Evolutionary conservation across 2,888 invertebrate species (phyloP), one percentile per base, ranked within the genome.

Genomic region (Pantelozetes paolii): DNA sequence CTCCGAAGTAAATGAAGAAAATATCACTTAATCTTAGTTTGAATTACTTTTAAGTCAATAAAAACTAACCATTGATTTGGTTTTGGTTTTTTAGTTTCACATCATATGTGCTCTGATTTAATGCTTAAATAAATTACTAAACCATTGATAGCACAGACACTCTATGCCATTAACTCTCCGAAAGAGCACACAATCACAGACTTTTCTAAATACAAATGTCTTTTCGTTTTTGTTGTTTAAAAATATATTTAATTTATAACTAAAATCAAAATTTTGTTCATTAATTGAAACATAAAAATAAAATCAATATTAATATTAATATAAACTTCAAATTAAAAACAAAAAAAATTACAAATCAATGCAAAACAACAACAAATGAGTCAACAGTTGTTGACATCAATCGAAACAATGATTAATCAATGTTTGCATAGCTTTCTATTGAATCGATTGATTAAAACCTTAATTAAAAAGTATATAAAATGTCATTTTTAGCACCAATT

Each of bases 401-500:
- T 57, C 57, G 18, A 54, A 57, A 57, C 57, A 57, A 20, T 23
- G 2, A 30, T 57, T 57, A 57, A 28, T 57, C 57, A 57, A 5
- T 57, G 18, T 28, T 57, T 57, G 57, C 57, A 57, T 57, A 57
- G 62, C 20, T 40, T 36, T 64, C 18, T 32, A 64, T 54, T 23
- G 54, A 6, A 54, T 8, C 13, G 62, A 36, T 64, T 64, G 30
- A 28, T 59, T 20, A 15, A 3, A n/a, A 64, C 9, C 23, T 57
- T 26, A 57, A 36, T 18, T 18, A 36, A 36, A 36, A 57, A 20
- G 15, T 15, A 15, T 57, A 57, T 57, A 13, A 57, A 57, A 57
- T 13, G 13, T 30, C 32, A 32, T 1, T 36, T 64, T 36, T 64
- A 64, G 62, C 62, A 64, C 62, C 62, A 64, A 15, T 64, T 64